These are phyloP conservation scores for Gavialis gangeticus DNA, from an alignment of 2,113 vertebrate species.

Conservation along the genomic window DNA sequence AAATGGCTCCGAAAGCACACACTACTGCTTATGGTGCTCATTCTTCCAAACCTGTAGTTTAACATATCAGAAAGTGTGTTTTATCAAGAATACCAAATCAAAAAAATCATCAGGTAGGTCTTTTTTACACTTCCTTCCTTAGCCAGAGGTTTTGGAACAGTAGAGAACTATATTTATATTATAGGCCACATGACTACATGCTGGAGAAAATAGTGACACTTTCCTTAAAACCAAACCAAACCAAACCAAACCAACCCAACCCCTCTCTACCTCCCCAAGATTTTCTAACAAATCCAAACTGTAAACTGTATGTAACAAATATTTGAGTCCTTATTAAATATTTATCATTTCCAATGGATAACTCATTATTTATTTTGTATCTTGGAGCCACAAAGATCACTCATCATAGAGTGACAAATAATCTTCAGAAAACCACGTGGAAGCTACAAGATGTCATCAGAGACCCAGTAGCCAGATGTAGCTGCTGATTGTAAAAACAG, in stretches of 20 bases:
- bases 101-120: too few species aligned
- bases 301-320: conserved; percentile 19
- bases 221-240: neutral
- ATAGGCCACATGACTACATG: neutral
- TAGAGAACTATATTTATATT: neutral
- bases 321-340: conserved; percentile 27
- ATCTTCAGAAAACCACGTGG: conserved; percentile 67
- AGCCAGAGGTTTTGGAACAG: too few species aligned
- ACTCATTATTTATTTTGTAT: neutral
- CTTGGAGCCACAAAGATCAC: conserved; percentile 38
- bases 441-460: conserved; percentile 86
- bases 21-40: neutral
- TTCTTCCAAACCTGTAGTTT: neutral
- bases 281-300: neutral
- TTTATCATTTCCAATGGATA: neutral
- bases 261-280: too few species aligned
- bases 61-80: neutral
- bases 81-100: neutral
- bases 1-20: neutral
- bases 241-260: neutral
- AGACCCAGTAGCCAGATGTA: conserved; percentile 99
- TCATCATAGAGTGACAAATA: conserved; percentile 59
- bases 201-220: neutral
- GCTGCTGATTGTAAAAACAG: conserved; percentile 97
- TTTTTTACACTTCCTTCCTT: too few species aligned